Evolutionary conservation across 2,113 vertebrate species (phyloP).

Genomic region (Helogale parvula): DNA sequence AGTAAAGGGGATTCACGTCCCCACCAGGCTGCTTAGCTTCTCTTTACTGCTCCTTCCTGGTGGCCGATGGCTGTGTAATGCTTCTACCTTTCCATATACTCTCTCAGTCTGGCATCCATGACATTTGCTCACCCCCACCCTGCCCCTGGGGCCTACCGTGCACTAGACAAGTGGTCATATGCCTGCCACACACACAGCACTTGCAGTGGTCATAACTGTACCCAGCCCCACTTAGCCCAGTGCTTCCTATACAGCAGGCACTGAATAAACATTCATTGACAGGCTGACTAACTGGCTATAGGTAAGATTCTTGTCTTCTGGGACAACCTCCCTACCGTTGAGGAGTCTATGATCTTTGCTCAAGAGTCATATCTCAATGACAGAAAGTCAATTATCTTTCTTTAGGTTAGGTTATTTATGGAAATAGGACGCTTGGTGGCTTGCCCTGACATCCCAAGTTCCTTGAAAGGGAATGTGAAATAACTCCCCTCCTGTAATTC

Average conservation of each 20-base stretch:
- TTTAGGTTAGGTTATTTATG: not conserved
- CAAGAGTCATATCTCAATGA: not conserved
- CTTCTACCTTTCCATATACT: not conserved
- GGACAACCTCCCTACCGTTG: not conserved
- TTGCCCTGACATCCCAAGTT: not conserved
- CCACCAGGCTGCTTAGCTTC: not conserved
- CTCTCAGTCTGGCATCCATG: not conserved
- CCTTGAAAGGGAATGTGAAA: not conserved
- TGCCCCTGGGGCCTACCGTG: too few relatives aligned
- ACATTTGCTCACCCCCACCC: not conserved
- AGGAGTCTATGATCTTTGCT: not conserved
- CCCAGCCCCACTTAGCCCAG: not conserved
- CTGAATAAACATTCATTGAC: not conserved
- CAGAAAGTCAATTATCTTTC: not conserved
- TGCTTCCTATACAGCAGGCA: not conserved
- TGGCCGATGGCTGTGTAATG: not conserved
- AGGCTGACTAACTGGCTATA: not conserved
- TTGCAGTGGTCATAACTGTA: not conserved
- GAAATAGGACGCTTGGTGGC: not conserved
- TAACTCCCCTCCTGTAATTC: not conserved
- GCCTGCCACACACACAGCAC: not conserved
- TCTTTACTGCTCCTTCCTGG: not conserved
- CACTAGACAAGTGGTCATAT: not conserved
- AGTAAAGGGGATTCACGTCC: not conserved
- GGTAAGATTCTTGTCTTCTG: not conserved